Evolutionary conservation across 2,888 invertebrate genomes (phyloP).

Genomic region (Andrena chrysosceles): DNA sequence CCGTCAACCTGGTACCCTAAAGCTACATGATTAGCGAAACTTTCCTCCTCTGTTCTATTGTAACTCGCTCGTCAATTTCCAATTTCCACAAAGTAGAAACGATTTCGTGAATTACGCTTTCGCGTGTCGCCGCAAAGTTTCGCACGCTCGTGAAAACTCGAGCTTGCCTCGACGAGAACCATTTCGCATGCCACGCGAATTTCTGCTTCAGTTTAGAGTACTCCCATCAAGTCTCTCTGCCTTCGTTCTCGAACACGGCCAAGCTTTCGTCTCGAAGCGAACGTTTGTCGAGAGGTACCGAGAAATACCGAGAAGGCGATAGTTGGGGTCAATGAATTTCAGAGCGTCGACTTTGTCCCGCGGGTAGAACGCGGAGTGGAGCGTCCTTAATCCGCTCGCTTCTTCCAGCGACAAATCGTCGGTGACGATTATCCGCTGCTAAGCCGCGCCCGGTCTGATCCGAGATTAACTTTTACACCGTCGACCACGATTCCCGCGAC

Average conservation of each 20-base stretch:
- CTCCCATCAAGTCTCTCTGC: conserved; percentile 41
- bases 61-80: background rate
- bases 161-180: conserved; percentile 11
- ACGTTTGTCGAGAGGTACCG: background rate
- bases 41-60: background rate
- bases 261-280: background rate
- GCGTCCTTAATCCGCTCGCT: conserved; percentile 51
- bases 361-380: conserved; percentile 12
- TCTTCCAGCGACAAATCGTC: conserved; percentile 50
- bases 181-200: conserved; percentile 61
- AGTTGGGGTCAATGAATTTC: background rate
- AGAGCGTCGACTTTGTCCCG: conserved; percentile 31
- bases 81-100: background rate
- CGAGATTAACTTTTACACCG: conserved; percentile 50
- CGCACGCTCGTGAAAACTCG: background rate
- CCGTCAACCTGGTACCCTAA: background rate
- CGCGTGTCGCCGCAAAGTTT: conserved; percentile 4
- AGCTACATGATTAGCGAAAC: background rate
- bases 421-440: conserved; percentile 48
- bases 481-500: background rate
- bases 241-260: background rate
- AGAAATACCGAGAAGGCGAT: background rate
- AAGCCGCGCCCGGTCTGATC: conserved; percentile 61
- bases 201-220: background rate
- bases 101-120: background rate